Evolutionary conservation across 2,797 vertebrate genomes (phyloP).

Genomic region (Tragopan temminckii): DNA sequence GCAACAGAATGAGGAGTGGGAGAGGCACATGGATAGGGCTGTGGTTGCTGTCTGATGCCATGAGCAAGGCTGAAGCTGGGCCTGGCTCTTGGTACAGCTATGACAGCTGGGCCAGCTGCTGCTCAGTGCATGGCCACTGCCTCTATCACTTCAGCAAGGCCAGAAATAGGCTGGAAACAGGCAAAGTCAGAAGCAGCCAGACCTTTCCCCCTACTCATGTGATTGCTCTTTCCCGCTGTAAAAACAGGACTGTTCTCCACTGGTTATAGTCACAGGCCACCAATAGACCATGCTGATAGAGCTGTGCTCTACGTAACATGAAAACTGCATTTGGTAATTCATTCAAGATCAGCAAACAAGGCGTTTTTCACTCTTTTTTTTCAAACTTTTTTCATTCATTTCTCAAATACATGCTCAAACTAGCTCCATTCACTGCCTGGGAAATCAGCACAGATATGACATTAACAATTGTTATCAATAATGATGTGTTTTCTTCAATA

Average conservation of each 20-base stretch:
- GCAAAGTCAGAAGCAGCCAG: not conserved
- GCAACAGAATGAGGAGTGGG: not conserved
- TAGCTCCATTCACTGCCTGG: not conserved
- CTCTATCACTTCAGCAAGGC: not conserved
- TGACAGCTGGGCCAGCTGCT: not conserved
- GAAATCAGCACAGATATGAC: not conserved
- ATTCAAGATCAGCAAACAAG: not conserved
- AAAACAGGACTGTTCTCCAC: not conserved
- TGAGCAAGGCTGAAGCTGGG: not conserved
- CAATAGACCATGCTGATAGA: not conserved
- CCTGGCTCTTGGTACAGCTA: not conserved
- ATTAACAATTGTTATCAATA: not conserved
- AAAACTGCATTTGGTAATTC: not conserved
- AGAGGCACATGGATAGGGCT: not conserved
- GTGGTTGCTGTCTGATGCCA: rapidly evolving
- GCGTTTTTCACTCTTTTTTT: not conserved
- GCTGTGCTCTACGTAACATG: not conserved
- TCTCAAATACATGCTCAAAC: not conserved
- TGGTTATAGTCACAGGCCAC: not conserved
- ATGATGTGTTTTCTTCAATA: not conserved
- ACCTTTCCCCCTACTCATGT: not conserved
- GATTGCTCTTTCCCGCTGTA: not conserved
- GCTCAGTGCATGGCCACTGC: not conserved
- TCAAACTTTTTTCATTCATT: not conserved
- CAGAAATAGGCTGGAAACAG: not conserved